A percentile compares a stretch with the other conserved stretches of the same genome.
phyloP scores from a whole-genome alignment of 2,797 vertebrate genomes.

The Anniella stebbinsi region DNA sequence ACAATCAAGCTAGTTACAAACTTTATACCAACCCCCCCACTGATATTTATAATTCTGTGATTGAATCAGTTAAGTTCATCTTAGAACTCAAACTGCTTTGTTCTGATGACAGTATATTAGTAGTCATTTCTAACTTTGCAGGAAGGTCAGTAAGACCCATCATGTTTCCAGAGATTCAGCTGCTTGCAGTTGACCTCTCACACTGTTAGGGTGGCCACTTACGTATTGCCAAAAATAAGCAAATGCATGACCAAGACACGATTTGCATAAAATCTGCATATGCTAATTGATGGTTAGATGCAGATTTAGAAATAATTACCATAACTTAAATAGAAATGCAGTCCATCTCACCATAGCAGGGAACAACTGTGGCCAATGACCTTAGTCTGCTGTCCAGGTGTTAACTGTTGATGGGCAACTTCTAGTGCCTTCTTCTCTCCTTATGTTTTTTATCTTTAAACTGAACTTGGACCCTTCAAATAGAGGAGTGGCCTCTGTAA shows the following conservation, averaged over 20 bases:
- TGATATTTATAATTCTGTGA: neutral
- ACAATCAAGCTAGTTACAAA: neutral
- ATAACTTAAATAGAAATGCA: neutral
- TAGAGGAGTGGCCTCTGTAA: neutral
- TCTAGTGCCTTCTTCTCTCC: neutral
- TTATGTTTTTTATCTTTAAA: neutral
- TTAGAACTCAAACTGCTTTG: neutral
- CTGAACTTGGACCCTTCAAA: neutral
- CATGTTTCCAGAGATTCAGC: neutral
- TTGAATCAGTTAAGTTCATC: neutral
- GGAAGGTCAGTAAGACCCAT: neutral
- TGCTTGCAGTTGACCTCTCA: neutral
- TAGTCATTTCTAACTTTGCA: neutral
- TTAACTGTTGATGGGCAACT: neutral
- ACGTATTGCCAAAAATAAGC: no score
- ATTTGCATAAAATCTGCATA: neutral
- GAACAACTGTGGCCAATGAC: neutral
- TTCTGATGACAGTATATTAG: neutral
- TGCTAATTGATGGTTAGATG: neutral
- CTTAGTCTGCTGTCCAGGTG: neutral
- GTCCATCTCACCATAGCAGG: neutral
- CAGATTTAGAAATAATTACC: neutral
- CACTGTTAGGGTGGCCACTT: neutral
- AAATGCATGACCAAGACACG: neutral
- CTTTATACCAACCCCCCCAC: no score